Evolutionary conservation across 1,140 invertebrate species (phyloP).

Genomic region (Ceratosolen solmsi): DNA sequence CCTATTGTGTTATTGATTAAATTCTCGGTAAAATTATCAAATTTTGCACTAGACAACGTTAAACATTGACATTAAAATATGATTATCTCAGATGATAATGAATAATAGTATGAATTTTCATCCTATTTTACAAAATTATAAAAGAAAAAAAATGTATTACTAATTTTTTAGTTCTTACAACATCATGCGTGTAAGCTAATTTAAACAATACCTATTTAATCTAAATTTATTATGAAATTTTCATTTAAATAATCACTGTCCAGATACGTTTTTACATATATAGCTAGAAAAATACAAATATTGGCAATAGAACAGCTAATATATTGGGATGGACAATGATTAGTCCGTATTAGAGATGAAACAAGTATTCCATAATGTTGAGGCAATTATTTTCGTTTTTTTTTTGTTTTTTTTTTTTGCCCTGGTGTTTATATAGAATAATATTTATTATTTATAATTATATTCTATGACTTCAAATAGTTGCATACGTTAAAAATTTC

Average conservation of each 20-base stretch:
- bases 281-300: not conserved
- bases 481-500: not conserved
- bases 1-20: constrained; percentile 31
- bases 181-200: not conserved
- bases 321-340: not conserved
- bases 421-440: not conserved
- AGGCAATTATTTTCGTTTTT: not conserved
- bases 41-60: not conserved
- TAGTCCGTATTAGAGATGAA: not conserved
- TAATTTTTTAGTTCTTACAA: too few species aligned
- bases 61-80: too few species aligned
- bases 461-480: not conserved
- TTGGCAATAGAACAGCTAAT: not conserved
- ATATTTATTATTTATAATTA: not conserved
- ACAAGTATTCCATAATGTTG: not conserved
- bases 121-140: too few species aligned
- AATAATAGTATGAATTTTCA: too few species aligned
- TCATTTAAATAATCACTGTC: not conserved
- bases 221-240: too few species aligned
- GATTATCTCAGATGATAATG: too few species aligned
- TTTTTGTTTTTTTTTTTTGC: not conserved
- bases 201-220: not conserved
- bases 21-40: constrained; percentile 8
- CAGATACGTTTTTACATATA: not conserved
- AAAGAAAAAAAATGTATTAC: too few species aligned